A percentile compares a stretch with the other conserved stretches of the same genome.
phyloP scores from a whole-genome alignment of 1,140 invertebrate genomes.

The Nylanderia fulva region DNA sequence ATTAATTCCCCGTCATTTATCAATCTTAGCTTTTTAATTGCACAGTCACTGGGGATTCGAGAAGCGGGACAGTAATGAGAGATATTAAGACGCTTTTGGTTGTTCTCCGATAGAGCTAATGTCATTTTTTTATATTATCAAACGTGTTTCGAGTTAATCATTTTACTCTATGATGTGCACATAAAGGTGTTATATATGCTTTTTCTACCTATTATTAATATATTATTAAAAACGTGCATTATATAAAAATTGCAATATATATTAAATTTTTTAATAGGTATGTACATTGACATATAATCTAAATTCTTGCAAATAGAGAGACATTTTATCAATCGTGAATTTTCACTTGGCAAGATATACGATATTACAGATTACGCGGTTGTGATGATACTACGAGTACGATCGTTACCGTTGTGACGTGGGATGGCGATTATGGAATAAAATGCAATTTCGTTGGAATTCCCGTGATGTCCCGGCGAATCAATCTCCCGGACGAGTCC shows the following conservation, averaged over 20 bases:
- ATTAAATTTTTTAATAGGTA: background rate
- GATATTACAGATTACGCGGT: background rate
- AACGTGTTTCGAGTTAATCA: background rate
- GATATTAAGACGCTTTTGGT: conserved; percentile 75
- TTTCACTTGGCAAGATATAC: conserved; percentile 12
- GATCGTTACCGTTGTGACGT: conserved; percentile 11
- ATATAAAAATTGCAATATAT: no score
- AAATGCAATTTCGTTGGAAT: conserved; percentile 63
- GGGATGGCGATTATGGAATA: conserved; percentile 43
- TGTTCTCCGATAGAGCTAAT: conserved; percentile 60
- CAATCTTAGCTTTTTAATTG: conserved; percentile 85
- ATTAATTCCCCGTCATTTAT: conserved; percentile 85
- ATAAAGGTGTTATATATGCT: background rate
- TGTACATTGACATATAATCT: background rate
- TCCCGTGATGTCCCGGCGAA: conserved; percentile 46
- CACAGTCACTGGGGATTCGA: conserved; percentile 73
- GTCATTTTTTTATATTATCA: conserved; percentile 74
- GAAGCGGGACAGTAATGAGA: conserved; percentile 73
- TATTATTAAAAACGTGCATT: background rate
- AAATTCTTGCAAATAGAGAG: background rate
- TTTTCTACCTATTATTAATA: background rate
- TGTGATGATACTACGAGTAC: background rate
- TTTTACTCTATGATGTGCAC: background rate
- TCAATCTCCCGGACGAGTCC: conserved; percentile 61
- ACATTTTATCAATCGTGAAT: background rate